phyloP scores from a whole-genome alignment of 2,797 vertebrate species.

The Anas acuta region DNA sequence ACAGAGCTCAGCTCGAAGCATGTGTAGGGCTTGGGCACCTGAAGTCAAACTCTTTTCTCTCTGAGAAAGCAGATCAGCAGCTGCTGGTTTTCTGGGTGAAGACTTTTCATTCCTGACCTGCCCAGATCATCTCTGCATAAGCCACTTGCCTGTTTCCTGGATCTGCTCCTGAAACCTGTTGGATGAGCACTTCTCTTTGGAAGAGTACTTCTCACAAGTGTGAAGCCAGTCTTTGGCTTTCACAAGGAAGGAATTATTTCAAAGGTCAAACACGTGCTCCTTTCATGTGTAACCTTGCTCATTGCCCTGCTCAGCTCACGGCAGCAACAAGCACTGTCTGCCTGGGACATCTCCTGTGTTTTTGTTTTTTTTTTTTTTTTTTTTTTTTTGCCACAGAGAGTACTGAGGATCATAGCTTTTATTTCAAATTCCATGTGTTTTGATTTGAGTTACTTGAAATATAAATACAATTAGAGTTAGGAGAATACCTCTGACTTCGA shows the following conservation, averaged over 20 bases:
- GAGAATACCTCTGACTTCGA: slow-evolving; percentile 42
- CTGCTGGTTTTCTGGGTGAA: background rate
- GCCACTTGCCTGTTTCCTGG: rapidly evolving
- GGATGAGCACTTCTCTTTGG: background rate
- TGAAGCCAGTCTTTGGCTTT: background rate
- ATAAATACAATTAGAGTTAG: slow-evolving; percentile 42
- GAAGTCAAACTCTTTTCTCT: background rate
- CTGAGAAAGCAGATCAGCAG: background rate
- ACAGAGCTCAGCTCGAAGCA: background rate
- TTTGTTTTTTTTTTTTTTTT: background rate
- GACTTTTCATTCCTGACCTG: background rate
- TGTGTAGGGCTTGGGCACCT: rapidly evolving
- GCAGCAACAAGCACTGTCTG: background rate
- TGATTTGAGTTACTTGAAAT: slow-evolving; percentile 42
- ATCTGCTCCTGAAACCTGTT: background rate
- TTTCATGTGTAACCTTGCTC: rapidly evolving
- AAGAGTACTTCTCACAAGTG: background rate
- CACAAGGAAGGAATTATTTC: background rate
- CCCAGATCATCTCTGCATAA: background rate
- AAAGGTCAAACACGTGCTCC: rapidly evolving
- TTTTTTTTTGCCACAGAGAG: background rate
- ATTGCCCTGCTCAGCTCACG: rapidly evolving
- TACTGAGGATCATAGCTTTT: slow-evolving; percentile 13
- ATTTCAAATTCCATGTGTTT: slow-evolving; percentile 12
- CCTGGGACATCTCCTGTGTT: background rate